These are phyloP conservation scores for Morinoia aosen DNA, from an alignment of 2,888 invertebrate species.

Conservation along the genomic window DNA sequence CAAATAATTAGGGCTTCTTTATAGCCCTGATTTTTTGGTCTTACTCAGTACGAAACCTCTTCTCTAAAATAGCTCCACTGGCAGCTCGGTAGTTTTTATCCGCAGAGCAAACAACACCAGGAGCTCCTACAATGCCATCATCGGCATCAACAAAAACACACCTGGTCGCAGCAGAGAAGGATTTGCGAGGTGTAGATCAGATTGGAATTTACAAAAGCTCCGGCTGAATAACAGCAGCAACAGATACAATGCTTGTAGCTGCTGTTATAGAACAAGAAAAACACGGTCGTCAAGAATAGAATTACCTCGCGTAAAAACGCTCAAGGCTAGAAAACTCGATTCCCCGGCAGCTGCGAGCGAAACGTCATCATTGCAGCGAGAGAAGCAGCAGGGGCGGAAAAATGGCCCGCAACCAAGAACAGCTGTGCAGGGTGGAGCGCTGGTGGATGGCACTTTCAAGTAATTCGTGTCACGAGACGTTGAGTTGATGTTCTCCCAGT, in stretches of 20 bases:
- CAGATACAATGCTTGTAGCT: neutral
- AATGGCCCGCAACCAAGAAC: neutral
- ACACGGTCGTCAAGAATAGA: neutral
- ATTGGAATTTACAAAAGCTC: neutral
- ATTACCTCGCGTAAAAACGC: neutral
- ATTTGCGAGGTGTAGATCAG: neutral
- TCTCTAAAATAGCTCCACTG: neutral
- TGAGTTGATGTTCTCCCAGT: neutral
- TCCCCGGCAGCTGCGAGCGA: neutral
- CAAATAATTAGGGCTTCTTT: neutral
- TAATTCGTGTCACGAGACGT: neutral
- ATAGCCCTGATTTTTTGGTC: neutral
- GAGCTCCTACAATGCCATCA: neutral
- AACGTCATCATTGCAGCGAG: neutral
- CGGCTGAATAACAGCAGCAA: neutral
- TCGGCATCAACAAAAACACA: neutral
- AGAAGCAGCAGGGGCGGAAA: neutral
- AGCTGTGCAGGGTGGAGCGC: neutral
- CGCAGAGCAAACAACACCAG: neutral
- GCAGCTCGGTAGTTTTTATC: neutral
- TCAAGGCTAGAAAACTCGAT: neutral
- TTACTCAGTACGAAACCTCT: neutral
- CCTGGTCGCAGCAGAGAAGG: neutral
- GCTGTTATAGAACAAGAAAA: neutral
- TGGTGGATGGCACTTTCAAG: constrained; percentile 23